Base-by-base conservation (phyloP, 2,797 vertebrate genomes). In the Eupleurogrammus muticus region DNA sequence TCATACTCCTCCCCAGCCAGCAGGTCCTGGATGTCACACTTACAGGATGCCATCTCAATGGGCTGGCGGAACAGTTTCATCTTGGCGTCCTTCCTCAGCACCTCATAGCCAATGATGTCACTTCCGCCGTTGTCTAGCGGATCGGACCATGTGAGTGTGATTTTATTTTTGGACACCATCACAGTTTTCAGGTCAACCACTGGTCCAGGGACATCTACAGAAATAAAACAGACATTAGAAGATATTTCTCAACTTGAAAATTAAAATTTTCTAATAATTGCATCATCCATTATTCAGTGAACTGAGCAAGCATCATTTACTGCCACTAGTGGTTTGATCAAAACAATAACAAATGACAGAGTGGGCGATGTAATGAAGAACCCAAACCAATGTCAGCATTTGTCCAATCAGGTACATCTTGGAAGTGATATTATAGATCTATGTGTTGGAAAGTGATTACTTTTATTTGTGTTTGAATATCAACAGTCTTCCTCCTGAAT, bases 61-160 rank as follows among this genome's bases (percentile, higher is more conserved):
- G 97, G 96, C 67, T 97, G 95, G 80, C 98, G 97, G 95, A 97
- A 99, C 7, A 97, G 96, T 66, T 98, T 97, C 96, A 96, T 97
- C 86, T 99, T 99, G 32, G 96, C 94, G 65, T 99, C 98, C 79
- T 97, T 98, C 80, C 96, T 93, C 89, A 97, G 95, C 76, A 99
- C 95, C 87, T 97, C 94, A 12, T 98, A 99, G 68, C 97, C 97
- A 2, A 92, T 96, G 65, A 99, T 94, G 66, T 98, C 97, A 46
- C 98, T 99, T 84, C 98, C 98, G 49, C 98, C 98, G 24, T 99
- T 97, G 84, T 99, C 98, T 77, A 93, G 66, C 28, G 98, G 98
- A 91, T 99, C 98, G 54, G 96, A 94, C 98, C 98, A 99, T 66
- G 97, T 96, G 53, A 99, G 93, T 11, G 95, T 92, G 80, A 98